phyloP scores from a whole-genome alignment of 2,888 invertebrate species.

The Cantharis lateralis region DNA sequence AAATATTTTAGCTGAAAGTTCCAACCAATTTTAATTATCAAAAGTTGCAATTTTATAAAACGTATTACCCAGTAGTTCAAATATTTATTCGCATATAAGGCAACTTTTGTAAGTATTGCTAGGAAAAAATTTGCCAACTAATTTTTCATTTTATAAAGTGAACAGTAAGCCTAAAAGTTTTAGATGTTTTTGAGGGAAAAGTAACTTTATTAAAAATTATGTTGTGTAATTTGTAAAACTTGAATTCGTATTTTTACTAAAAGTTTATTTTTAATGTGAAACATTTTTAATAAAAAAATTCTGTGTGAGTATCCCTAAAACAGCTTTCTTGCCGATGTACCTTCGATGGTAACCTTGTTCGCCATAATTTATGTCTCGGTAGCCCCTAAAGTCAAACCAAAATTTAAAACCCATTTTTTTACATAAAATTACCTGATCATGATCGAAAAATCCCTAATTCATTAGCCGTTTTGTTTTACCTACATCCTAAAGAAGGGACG shows the following conservation, averaged over 20 bases:
- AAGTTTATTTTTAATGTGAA: not conserved
- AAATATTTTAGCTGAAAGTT: not conserved
- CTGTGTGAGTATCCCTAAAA: not conserved
- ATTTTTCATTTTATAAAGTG: not conserved
- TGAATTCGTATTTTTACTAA: not conserved
- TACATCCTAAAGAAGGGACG: not conserved
- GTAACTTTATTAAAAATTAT: not conserved
- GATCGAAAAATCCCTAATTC: not conserved
- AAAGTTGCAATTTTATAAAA: not conserved
- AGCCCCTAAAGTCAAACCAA: not conserved
- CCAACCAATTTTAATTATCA: not conserved
- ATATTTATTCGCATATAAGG: not conserved
- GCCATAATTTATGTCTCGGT: not conserved
- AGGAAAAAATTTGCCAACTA: not conserved
- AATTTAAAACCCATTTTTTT: not conserved
- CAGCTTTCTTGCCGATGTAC: not conserved
- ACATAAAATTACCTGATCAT: not conserved
- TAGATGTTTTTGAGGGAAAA: not conserved
- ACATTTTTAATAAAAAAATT: not conserved
- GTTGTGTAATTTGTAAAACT: not conserved
- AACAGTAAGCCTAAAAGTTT: not conserved
- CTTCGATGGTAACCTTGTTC: not conserved
- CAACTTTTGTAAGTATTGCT: not conserved
- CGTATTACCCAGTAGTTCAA: not conserved
- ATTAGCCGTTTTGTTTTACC: not conserved